Conservation (phyloP, 2,888 invertebrate species). For the Apodemia hepburni region DNA sequence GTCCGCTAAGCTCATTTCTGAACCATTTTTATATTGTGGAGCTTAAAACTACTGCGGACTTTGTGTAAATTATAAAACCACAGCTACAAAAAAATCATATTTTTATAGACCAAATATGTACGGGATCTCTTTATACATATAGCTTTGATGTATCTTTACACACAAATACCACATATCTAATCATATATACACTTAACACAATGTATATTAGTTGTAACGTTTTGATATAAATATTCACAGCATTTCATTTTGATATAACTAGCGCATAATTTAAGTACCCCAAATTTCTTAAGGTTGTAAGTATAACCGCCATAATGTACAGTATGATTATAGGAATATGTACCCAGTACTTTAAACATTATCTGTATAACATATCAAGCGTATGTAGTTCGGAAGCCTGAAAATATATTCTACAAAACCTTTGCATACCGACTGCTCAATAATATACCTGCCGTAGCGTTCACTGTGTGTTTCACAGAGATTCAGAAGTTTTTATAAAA, state of each 20-base stretch:
- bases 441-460: conserved; percentile 39
- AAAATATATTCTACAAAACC: conserved; percentile 31
- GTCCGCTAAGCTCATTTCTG: conserved; percentile 8
- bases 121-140: conserved; percentile 47
- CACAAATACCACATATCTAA: conserved; percentile 74
- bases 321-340: conserved; percentile 65
- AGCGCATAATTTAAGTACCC: conserved; percentile 59
- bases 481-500: conserved; percentile 58
- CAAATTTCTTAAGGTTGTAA: conserved; percentile 66
- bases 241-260: conserved; percentile 67
- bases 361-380: conserved; percentile 77
- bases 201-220: conserved; percentile 68
- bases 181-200: conserved; percentile 59
- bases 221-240: conserved; percentile 77
- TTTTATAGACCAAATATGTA: conserved; percentile 64
- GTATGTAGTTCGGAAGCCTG: conserved; percentile 43
- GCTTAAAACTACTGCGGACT: conserved; percentile 37
- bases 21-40: conserved; percentile 42
- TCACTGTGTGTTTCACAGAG: conserved; percentile 40
- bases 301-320: conserved; percentile 66
- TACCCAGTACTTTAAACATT: conserved; percentile 67
- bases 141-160: conserved; percentile 64
- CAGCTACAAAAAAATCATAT: conserved; percentile 59
- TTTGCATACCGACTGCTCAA: conserved; percentile 52
- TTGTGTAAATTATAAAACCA: conserved; percentile 36